phyloP scores from a whole-genome alignment of 2,797 vertebrate species.

The Falco cherrug region DNA sequence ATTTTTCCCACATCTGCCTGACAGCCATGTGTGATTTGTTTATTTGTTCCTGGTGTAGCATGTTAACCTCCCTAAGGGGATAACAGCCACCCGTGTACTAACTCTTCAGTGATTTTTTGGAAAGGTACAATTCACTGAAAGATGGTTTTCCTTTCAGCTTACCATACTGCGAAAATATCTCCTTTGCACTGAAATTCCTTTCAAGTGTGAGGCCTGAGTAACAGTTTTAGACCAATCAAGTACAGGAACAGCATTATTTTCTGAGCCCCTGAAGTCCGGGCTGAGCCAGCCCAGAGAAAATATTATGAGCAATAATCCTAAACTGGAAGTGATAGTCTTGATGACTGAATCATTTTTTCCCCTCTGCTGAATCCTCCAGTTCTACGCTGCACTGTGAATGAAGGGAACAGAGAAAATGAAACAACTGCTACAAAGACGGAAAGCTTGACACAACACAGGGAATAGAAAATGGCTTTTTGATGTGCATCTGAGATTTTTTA shows the following conservation, averaged over 20 bases:
- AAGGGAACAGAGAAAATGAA: background rate
- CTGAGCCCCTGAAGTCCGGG: background rate
- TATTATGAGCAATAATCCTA: background rate
- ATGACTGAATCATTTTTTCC: background rate
- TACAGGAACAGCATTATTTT: background rate
- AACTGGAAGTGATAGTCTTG: background rate
- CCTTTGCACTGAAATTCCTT: background rate
- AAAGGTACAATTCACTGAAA: background rate
- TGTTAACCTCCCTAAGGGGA: background rate
- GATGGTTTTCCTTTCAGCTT: background rate
- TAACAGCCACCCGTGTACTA: background rate
- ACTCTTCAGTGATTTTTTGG: background rate
- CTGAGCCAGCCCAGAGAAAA: background rate
- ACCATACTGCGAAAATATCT: background rate
- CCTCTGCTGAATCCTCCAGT: background rate
- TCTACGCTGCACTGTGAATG: background rate
- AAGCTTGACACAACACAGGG: background rate
- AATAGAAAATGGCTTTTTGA: background rate
- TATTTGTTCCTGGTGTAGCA: constrained; percentile 7
- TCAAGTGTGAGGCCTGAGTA: background rate
- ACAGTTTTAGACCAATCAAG: background rate
- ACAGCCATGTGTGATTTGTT: constrained; percentile 1
- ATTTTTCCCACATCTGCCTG: background rate
- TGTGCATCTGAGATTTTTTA: background rate
- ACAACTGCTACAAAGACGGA: background rate